phyloP scores from a whole-genome alignment of 2,888 invertebrate species.

The Acleris emargana region DNA sequence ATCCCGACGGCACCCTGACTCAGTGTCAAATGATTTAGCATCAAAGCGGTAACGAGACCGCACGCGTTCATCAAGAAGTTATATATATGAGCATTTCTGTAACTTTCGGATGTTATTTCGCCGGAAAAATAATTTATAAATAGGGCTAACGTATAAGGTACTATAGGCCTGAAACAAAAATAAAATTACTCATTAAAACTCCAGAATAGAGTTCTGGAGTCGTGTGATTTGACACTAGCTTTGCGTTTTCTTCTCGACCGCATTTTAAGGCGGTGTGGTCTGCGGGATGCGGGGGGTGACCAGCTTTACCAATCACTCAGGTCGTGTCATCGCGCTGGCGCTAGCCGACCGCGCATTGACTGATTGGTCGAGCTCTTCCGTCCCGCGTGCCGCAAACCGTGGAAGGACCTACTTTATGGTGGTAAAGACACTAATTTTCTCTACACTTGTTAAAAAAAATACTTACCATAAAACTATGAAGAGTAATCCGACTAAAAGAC shows the following conservation, averaged over 20 bases:
- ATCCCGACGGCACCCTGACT: slow-evolving; percentile 88
- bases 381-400: no score
- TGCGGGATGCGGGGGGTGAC: no score
- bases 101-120: slow-evolving; percentile 70
- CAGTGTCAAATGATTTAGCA: slow-evolving; percentile 86
- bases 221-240: no score
- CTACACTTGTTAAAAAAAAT: not conserved
- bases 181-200: no score
- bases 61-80: slow-evolving; percentile 85
- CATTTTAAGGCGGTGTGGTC: no score
- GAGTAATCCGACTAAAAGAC: slow-evolving; percentile 82
- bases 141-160: slow-evolving; percentile 85
- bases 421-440: not conserved
- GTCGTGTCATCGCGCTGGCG: no score
- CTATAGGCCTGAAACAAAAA: slow-evolving; percentile 81
- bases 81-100: slow-evolving; percentile 86
- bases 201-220: no score
- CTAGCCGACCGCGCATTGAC: no score
- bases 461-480: slow-evolving; percentile 84
- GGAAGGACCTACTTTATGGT: no score
- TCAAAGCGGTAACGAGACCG: slow-evolving; percentile 82
- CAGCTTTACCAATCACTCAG: no score
- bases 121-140: slow-evolving; percentile 86
- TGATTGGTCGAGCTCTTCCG: no score
- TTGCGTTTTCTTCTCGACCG: no score